Percentiles rank a stretch among this genome's conserved stretches.
Conservation (phyloP, 2,888 invertebrate genomes). For the Matsumyia berberina region DNA sequence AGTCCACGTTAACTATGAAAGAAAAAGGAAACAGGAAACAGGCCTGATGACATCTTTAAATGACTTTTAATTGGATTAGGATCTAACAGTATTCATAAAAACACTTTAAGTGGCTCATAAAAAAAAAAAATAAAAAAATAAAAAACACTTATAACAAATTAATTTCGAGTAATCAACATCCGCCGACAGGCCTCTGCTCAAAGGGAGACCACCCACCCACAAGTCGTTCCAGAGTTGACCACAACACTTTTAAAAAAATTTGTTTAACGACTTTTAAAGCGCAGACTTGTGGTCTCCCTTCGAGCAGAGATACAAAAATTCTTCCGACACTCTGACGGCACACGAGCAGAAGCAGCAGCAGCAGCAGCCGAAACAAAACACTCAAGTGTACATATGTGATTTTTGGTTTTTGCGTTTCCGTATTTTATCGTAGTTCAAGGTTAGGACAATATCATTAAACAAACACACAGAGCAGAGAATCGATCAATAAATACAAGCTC, state of each 20-base stretch:
- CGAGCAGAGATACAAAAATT: slow-evolving; percentile 1
- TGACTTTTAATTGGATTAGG: slow-evolving; percentile 55
- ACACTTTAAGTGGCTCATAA: slow-evolving; percentile 2
- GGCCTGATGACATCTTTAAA: slow-evolving; percentile 25
- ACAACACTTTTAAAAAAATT: too few relatives aligned
- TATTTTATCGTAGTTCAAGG: slow-evolving; percentile 70
- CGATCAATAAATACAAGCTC: slow-evolving; percentile 59
- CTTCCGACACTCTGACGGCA: too few relatives aligned
- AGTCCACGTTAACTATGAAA: slow-evolving; percentile 51
- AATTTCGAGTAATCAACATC: slow-evolving; percentile 22
- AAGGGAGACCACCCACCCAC: slow-evolving; percentile 30
- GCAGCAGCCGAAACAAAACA: neutral
- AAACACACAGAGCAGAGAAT: slow-evolving; percentile 57
- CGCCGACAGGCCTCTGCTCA: neutral
- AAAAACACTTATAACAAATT: slow-evolving; percentile 5
- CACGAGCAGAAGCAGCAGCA: neutral
- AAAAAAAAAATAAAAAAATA: slow-evolving; percentile 36
- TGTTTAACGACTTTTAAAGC: slow-evolving; percentile 29
- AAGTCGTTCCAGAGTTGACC: too few relatives aligned
- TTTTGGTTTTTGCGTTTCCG: slow-evolving; percentile 52
- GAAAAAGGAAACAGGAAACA: neutral
- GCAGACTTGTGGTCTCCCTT: slow-evolving; percentile 7
- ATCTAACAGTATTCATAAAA: slow-evolving; percentile 11
- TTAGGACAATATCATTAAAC: slow-evolving; percentile 57
- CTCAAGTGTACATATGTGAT: neutral